Percentiles rank a stretch among this genome's conserved stretches.
Conservation (phyloP, 2,113 vertebrate genomes). For the Syrrhaptes paradoxus region DNA sequence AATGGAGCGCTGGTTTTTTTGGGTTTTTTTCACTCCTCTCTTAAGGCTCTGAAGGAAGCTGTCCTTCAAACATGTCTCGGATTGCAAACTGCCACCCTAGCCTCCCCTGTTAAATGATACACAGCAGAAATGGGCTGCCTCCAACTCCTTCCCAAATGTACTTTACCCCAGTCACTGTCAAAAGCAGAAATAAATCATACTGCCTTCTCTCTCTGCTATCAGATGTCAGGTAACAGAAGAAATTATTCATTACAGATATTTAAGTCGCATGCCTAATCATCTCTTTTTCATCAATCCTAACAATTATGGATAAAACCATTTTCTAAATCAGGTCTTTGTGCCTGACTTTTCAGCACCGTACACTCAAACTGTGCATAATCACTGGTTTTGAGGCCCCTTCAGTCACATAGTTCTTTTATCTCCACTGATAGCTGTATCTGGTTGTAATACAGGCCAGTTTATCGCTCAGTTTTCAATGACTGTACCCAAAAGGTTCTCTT, state of each 20-base stretch:
- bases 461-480: neutral
- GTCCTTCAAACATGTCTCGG: neutral
- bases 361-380: neutral
- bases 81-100: too few species aligned
- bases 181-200: neutral
- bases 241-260: neutral
- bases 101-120: neutral
- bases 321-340: neutral
- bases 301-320: neutral
- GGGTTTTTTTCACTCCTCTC: neutral
- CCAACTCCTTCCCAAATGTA: neutral
- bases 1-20: neutral
- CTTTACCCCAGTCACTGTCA: fast-evolving
- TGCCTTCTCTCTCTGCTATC: neutral
- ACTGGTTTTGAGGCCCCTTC: neutral
- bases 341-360: neutral
- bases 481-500: neutral
- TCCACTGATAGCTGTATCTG: neutral
- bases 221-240: neutral
- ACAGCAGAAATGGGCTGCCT: neutral
- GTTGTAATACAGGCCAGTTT: neutral
- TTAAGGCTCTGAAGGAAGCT: neutral
- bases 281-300: neutral
- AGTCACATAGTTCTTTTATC: neutral
- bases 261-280: neutral